These are phyloP conservation scores for Xerus rutilus DNA, from an alignment of 2,797 vertebrate genomes.

Conservation along the genomic window DNA sequence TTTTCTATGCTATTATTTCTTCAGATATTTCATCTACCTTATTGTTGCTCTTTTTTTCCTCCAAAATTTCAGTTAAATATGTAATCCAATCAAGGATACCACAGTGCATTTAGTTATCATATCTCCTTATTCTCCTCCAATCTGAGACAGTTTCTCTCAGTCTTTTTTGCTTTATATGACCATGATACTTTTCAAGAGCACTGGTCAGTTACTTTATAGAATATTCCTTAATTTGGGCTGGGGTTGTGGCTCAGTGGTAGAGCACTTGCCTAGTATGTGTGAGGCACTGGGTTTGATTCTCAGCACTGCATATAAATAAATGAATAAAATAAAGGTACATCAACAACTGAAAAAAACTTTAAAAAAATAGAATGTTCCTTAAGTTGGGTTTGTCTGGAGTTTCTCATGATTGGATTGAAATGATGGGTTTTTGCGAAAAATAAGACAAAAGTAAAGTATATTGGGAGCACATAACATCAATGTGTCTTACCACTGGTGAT, in stretches of 20 bases:
- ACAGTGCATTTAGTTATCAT: neutral
- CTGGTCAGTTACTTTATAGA: neutral
- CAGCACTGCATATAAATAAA: no score
- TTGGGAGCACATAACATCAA: neutral
- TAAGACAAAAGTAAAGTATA: neutral
- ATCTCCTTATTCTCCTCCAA: neutral
- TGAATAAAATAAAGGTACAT: no score
- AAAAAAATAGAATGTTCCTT: neutral
- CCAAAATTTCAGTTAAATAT: neutral
- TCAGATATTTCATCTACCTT: no score
- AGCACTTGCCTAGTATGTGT: no score
- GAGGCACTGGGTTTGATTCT: no score
- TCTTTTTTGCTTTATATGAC: neutral
- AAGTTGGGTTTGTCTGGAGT: conserved; percentile 21
- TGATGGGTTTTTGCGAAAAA: neutral
- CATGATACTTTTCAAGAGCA: neutral
- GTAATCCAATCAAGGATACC: neutral
- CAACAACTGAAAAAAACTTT: no score
- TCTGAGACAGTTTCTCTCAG: neutral
- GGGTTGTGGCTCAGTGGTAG: neutral
- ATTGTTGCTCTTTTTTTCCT: no score
- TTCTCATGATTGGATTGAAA: neutral
- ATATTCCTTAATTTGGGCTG: neutral
- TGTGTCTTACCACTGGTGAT: neutral
- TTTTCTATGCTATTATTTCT: neutral